These are phyloP conservation scores for Acrocephalus kingi DNA, from an alignment of 2,113 vertebrate species.

Conservation along the genomic window DNA sequence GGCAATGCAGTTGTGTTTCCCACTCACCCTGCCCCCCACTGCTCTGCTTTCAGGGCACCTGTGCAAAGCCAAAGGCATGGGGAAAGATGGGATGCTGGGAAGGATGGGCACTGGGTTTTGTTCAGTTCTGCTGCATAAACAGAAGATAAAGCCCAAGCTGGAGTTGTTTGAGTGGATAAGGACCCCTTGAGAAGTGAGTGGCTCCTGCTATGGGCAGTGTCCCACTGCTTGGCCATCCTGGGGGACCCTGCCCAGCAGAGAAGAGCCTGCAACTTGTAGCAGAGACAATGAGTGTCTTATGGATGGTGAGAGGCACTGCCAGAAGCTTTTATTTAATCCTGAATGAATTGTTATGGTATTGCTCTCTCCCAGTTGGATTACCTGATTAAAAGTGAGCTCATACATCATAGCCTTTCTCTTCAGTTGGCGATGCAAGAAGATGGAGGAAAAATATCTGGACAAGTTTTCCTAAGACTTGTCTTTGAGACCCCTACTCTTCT, in stretches of 20 bases:
- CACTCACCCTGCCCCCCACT: rapidly evolving
- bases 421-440: rapidly evolving
- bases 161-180: background rate
- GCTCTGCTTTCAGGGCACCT: background rate
- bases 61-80: background rate
- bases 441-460: background rate
- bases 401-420: background rate
- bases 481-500: background rate
- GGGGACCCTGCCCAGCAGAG: background rate
- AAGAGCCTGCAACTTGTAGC: background rate
- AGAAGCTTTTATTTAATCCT: background rate
- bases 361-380: background rate
- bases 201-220: background rate
- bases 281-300: background rate
- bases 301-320: background rate
- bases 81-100: background rate
- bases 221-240: background rate
- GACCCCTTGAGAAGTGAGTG: background rate
- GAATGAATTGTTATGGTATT: background rate
- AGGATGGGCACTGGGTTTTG: background rate
- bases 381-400: background rate
- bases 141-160: background rate
- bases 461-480: background rate
- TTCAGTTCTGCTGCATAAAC: background rate
- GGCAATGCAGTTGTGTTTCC: background rate